Evolutionary conservation across 2,797 vertebrate species (phyloP), one percentile per base, ranked within the genome.

Genomic region (Fundulus diaphanus): DNA sequence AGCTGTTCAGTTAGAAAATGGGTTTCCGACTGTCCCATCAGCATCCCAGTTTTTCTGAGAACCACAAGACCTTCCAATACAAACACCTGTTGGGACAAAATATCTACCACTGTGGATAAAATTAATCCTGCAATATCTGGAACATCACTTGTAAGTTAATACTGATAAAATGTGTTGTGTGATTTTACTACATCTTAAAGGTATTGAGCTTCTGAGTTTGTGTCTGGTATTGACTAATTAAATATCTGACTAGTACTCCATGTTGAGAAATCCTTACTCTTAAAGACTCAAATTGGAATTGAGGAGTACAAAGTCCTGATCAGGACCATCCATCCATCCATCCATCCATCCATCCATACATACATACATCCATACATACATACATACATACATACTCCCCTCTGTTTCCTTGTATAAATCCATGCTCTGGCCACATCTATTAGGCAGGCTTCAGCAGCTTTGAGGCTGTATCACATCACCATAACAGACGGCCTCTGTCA

Each of bases 401-500:
- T 77, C 76, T 59, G 40, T 63, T 52, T 65, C 33, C 56, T 48
- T 72, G 42, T 65, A 44, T 54, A n/a, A 74, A 75, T 69, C 61
- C 5, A 35, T 61, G 65, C 76, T 85, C 80, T 81, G 72, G 76
- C 52, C 76, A 71, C 72, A 82, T 87, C 81, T 82, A 90, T 86
- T 83, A 85, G 92, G 78, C 69, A 81, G 74, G 80, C 82, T 82
- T 82, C 78, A 16, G 70, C 74, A 57, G 77, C 82, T 77, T 71
- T 40, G 82, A 83, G 90, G 83, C 75, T 54, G 85, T 90, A 91
- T 93, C 92, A 90, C 91, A 94, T 89, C 92, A 88, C 87, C 85
- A 71, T 82, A 92, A 94, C 93, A 91, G 93, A 95, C 89, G 89
- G 90, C 80, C 88, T 78, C 90, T 93, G 93, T 94, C 95, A 93